Evolutionary conservation across 30 jellyfish, hydroid and myxozoan genomes (phyloP).

Genomic region (Aurelia aurita complex sp. Pacific): DNA sequence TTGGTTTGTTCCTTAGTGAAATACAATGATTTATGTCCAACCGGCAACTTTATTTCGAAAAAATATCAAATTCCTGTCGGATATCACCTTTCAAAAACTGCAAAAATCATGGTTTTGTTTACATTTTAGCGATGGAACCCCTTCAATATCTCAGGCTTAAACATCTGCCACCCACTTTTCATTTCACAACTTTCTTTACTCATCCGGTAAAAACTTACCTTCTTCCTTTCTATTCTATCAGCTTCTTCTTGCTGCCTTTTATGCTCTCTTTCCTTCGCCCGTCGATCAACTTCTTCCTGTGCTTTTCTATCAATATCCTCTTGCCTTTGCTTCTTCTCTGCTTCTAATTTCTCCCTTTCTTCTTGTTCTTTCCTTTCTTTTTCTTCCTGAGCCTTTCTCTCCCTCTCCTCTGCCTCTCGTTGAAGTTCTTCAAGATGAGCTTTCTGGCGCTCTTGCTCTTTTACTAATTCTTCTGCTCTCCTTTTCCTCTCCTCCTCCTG

Average conservation of each 20-base stretch:
- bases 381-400: constrained; percentile 64
- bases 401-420: constrained; percentile 71
- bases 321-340: constrained; percentile 66
- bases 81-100: too few species aligned
- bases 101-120: too few species aligned
- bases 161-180: too few species aligned
- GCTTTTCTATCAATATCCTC: constrained; percentile 79
- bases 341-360: constrained; percentile 66
- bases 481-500: constrained; percentile 66
- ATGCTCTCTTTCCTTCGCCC: constrained; percentile 75
- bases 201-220: constrained; percentile 12
- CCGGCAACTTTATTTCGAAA: too few species aligned
- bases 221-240: constrained; percentile 69
- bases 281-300: constrained; percentile 72
- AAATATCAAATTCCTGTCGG: too few species aligned
- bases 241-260: constrained; percentile 83
- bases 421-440: constrained; percentile 57
- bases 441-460: constrained; percentile 70
- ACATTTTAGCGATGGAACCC: too few species aligned
- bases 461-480: constrained; percentile 45
- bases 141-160: too few species aligned
- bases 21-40: too few species aligned
- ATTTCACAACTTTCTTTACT: too few species aligned
- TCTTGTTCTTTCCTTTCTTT: constrained; percentile 61
- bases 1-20: too few species aligned